Evolutionary conservation across 2,888 invertebrate species (phyloP).

Genomic region (Crioceris asparagi): DNA sequence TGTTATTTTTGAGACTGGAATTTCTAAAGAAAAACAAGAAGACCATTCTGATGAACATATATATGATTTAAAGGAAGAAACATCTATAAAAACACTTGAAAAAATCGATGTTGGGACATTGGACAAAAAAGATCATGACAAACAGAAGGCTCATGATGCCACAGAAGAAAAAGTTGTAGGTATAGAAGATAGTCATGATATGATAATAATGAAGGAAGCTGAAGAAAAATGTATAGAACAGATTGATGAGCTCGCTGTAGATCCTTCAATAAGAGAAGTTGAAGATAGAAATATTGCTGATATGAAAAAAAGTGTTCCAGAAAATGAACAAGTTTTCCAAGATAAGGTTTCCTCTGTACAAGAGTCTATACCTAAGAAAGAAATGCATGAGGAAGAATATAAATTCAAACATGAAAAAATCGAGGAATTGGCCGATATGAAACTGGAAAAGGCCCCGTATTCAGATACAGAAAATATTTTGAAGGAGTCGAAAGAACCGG

Average conservation of each 20-base stretch:
- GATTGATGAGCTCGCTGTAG: too few relatives aligned
- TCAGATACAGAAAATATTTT: constrained; percentile 1
- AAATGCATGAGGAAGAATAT: constrained; percentile 8
- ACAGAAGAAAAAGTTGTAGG: constrained; percentile 8
- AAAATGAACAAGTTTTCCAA: too few relatives aligned
- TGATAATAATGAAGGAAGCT: constrained; percentile 16
- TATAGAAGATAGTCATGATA: constrained; percentile 7
- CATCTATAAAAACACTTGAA: too few relatives aligned
- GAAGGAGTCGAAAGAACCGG: background rate
- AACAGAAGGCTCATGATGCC: constrained; percentile 2
- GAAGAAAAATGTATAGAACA: constrained; percentile 17
- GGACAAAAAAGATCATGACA: background rate
- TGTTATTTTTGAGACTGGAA: too few relatives aligned
- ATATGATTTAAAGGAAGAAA: too few relatives aligned
- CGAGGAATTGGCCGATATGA: background rate
- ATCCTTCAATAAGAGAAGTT: too few relatives aligned
- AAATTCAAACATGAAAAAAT: constrained; percentile 2
- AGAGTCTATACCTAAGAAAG: constrained; percentile 7
- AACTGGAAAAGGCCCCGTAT: background rate
- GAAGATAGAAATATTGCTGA: too few relatives aligned
- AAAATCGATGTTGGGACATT: too few relatives aligned
- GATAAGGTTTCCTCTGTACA: too few relatives aligned
- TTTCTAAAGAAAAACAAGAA: too few relatives aligned
- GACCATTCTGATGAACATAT: too few relatives aligned
- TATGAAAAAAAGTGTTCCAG: too few relatives aligned